Percentiles rank a stretch among this genome's conserved stretches.
phyloP scores from a whole-genome alignment of 2,797 vertebrate genomes.

The Helicolenus hilgendorfi region DNA sequence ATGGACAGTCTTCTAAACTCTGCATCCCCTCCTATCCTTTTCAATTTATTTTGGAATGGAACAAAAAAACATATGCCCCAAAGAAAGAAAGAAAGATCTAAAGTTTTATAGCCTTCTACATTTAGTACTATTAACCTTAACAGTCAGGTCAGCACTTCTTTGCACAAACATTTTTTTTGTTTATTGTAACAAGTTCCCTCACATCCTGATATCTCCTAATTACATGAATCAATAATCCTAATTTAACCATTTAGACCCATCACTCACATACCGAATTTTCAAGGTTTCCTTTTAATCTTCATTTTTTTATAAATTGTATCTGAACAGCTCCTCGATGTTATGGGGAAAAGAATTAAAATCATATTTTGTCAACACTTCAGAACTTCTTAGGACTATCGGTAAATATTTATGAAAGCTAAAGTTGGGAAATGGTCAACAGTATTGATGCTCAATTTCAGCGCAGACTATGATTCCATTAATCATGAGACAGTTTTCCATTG shows the following conservation, averaged over 20 bases:
- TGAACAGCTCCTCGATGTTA: neutral
- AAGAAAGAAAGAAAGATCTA: neutral
- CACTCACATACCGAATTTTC: neutral
- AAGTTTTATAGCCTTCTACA: neutral
- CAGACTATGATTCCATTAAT: slow-evolving; percentile 21
- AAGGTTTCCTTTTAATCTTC: neutral
- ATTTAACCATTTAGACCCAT: neutral
- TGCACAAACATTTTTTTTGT: neutral
- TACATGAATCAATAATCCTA: neutral
- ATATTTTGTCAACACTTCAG: neutral
- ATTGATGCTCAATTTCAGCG: neutral
- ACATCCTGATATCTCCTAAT: neutral
- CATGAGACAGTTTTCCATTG: neutral
- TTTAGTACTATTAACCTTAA: neutral
- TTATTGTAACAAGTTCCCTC: neutral
- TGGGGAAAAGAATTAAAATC: neutral
- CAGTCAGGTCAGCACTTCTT: neutral
- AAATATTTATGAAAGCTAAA: neutral
- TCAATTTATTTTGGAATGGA: neutral
- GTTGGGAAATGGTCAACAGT: neutral
- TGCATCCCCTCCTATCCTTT: neutral
- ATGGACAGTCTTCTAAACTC: neutral
- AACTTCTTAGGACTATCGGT: neutral
- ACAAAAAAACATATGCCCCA: neutral
- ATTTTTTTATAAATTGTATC: neutral